These are phyloP conservation scores for Gorsachius goisagi DNA, from an alignment of 2,113 vertebrate species.

Conservation along the genomic window DNA sequence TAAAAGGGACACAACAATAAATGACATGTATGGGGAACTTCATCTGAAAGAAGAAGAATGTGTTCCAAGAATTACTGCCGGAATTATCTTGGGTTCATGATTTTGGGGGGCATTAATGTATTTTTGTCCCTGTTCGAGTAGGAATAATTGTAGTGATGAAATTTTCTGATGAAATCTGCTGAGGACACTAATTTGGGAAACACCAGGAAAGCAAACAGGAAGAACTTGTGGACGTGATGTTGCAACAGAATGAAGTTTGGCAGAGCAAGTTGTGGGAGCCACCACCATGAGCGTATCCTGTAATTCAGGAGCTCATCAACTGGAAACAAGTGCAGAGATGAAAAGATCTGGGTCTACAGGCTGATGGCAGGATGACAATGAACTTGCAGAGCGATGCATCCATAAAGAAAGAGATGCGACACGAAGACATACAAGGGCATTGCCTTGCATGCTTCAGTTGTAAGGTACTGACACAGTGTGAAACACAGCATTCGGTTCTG, in stretches of 20 bases:
- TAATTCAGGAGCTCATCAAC: neutral
- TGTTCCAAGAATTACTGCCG: neutral
- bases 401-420: neutral
- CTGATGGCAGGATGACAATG: neutral
- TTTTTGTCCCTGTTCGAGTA: neutral
- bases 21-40: neutral
- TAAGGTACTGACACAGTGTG: fast-evolving
- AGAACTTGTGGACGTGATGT: neutral
- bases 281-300: neutral
- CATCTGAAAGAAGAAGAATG: neutral
- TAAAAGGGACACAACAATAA: neutral
- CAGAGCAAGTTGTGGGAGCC: neutral
- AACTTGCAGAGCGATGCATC: neutral
- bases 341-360: neutral
- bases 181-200: neutral
- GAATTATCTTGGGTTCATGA: neutral
- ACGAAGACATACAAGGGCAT: neutral
- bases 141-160: neutral
- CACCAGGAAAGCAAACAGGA: neutral
- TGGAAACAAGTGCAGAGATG: neutral
- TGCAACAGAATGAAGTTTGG: neutral
- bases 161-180: neutral
- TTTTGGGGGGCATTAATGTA: fast-evolving
- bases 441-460: neutral
- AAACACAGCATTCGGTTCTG: neutral